Evolutionary conservation across 35 echinoderm and acorn worm species (phyloP).

Genomic region (Apostichopus japonicus): DNA sequence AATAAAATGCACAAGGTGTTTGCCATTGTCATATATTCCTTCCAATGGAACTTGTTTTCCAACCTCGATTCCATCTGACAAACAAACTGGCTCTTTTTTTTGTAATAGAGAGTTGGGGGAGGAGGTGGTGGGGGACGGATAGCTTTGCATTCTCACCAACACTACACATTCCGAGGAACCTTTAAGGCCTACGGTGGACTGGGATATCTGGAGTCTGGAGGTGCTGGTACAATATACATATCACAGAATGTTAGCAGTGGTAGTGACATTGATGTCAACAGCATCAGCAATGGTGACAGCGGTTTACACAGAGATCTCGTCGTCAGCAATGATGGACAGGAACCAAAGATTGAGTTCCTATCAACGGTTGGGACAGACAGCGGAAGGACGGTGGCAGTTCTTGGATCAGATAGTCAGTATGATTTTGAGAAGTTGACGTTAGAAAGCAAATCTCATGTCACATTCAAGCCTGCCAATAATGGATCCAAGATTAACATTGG

Average conservation of each 20-base stretch:
- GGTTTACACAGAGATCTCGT: constrained; percentile 57
- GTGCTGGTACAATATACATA: constrained; percentile 81
- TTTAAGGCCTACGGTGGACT: constrained; percentile 72
- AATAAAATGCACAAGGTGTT: no score
- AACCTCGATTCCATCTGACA: no score
- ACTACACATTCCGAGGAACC: constrained; percentile 65
- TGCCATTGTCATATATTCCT: no score
- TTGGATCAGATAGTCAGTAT: constrained; percentile 10
- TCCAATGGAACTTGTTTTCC: no score
- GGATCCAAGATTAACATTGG: constrained; percentile 37
- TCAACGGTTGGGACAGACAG: constrained; percentile 48
- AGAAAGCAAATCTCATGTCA: constrained; percentile 56
- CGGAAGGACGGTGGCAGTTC: constrained; percentile 18
- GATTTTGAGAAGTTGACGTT: constrained; percentile 53
- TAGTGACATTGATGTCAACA: no score
- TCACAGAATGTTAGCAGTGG: neutral
- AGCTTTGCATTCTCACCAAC: constrained; percentile 58
- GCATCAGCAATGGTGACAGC: neutral
- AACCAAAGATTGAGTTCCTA: constrained; percentile 48
- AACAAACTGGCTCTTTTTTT: no score
- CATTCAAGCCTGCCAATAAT: constrained; percentile 40
- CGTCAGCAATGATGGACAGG: constrained; percentile 66
- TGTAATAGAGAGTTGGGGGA: constrained; percentile 77
- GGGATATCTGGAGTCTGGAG: constrained; percentile 61
- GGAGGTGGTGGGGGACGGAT: constrained; percentile 86